Evolutionary conservation across 2,888 invertebrate genomes (phyloP).

Genomic region (Pollenia labialis): DNA sequence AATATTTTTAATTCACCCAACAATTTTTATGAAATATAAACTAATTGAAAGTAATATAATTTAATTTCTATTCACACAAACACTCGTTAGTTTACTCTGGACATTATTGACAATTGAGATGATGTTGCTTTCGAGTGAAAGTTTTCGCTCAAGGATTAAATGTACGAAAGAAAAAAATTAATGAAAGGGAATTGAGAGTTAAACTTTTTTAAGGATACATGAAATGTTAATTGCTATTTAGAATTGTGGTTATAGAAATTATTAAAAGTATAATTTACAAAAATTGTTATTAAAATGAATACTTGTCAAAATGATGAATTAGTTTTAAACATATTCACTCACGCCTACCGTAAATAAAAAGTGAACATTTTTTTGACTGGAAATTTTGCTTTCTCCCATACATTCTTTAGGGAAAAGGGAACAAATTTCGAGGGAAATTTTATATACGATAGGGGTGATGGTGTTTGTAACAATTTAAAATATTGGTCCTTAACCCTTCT

Average conservation of each 20-base stretch:
- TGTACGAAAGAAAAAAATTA: not conserved
- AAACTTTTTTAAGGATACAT: not conserved
- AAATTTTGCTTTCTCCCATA: no score
- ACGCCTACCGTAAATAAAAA: no score
- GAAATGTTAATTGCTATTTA: slow-evolving; percentile 4
- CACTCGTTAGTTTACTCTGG: not conserved
- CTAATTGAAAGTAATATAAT: not conserved
- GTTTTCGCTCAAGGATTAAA: slow-evolving; percentile 8
- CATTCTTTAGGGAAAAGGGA: no score
- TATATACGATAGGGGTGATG: no score
- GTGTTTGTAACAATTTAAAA: no score
- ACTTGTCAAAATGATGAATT: not conserved
- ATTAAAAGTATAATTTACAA: slow-evolving; percentile 1
- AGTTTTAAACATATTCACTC: no score
- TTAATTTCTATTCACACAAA: not conserved
- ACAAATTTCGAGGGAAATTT: no score
- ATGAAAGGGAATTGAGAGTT: not conserved
- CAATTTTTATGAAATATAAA: slow-evolving; percentile 28
- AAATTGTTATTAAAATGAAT: slow-evolving; percentile 8
- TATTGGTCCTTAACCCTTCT: no score
- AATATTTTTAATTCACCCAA: slow-evolving; percentile 23
- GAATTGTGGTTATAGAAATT: not conserved
- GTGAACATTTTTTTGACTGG: no score
- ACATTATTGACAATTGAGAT: slow-evolving; percentile 21
- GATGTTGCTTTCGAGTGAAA: not conserved